Base-by-base conservation (phyloP, 2,797 vertebrate genomes). In the Tamandua tetradactyla region DNA sequence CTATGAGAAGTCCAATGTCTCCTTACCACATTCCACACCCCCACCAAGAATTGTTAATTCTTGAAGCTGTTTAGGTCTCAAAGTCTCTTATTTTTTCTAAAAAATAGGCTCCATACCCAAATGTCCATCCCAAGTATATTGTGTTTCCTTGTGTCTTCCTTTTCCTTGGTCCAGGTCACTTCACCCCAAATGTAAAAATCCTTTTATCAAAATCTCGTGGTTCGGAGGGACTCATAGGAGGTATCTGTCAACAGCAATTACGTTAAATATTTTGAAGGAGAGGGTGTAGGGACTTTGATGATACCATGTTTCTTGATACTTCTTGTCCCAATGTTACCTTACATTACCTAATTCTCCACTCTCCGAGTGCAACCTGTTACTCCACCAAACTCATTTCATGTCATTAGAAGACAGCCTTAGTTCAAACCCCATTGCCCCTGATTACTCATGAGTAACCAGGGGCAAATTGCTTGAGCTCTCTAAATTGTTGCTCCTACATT, bases 341-440 rank as follows among this genome's bases (percentile, higher is more conserved):
- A 1, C 0, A 0, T 5, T 23, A 10, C 47, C 25, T n/a, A 78
- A 44, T 23, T 64, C 17, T 55, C 25, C 14, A 23, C 2, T 6
- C 23, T 32, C 8, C 2, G 23, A 10, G 42, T 49, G 35, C 15
- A 42, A 47, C 44, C 20, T 15, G 10, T 5, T 0, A 1, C 23
- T 25, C 64, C 37, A 27, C 17, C 7, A 20, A 37, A 2, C 4
- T 83, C 49, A 18, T 44, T 75, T 32, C 4, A 4, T 10, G 61
- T 66, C 42, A 17, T 64, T n/a, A n/a, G 57, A 42, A n/a, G 61
- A 47, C 0, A 20, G 8, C 15, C 40, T 15, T 40, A 27, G 14
- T 59, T 78, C 82, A 59, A 32, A 52, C 5, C 35, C 47, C 40
- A 42, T 14, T 35, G 61, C 75, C 52, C 69, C 22, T 23, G 25